Evolutionary conservation across 1,140 invertebrate species (phyloP), one percentile per base, ranked within the genome.

Genomic region (Sarcophaga peregrina): DNA sequence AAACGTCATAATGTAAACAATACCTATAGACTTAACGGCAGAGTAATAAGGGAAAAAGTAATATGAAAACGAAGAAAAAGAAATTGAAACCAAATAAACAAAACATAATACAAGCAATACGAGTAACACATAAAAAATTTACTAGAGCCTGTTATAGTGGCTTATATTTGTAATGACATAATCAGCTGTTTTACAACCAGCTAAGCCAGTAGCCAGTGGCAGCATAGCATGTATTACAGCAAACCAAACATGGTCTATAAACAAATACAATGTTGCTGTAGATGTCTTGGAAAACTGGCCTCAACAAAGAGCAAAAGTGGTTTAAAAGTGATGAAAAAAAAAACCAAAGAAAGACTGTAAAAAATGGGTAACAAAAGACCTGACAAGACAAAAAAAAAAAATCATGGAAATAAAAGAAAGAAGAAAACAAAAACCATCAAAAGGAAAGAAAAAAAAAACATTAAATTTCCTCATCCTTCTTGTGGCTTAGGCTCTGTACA

Each of bases 131-230:
- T 4, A 37, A 37, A 37, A 37, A 1, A 37, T 37, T 37, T 37
- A 37, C 4, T 4, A 37, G 52, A 15, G n/a, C 52, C 11, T 68
- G 58, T 20, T 68, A 68, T 17, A 68, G n/a, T 68, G 58, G 58
- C 58, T 68, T 68, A 68, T 68, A 68, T 68, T 68, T 68, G n/a
- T 17, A 68, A 68, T 68, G 58, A 68, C 58, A 68, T 68, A 68
- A 68, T 68, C 58, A 68, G 58, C 58, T 68, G 58, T 68, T 68
- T 68, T 68, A 68, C 58, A 68, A 68, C 58, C 58, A 68, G 58
- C 5, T 68, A 20, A 68, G 20, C 58, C 8, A 68, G n/a, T 68
- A 68, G 25, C 4, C 25, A 37, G 25, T 37, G 4, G 25, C 25
- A 37, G 25, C n/a, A n/a, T 37, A 37, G 25, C 25, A 4, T 37